Conservation (phyloP, 2,888 invertebrate genomes). For the Leptopterna dolabrata region DNA sequence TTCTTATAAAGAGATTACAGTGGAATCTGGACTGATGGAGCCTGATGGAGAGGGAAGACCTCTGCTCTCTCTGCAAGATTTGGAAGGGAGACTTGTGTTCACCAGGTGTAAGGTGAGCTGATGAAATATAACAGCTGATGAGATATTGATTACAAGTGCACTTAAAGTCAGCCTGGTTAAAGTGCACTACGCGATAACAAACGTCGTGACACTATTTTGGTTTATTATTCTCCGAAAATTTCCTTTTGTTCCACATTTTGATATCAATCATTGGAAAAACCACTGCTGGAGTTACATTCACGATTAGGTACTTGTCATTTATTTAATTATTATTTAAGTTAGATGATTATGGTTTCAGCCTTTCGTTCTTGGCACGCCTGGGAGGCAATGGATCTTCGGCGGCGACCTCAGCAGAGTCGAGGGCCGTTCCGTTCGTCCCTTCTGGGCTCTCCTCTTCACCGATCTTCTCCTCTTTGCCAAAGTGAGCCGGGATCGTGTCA, state of each 20-base stretch:
- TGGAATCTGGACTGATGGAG: conserved; percentile 87
- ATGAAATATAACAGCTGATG: too few relatives aligned
- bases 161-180: neutral
- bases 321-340: too few relatives aligned
- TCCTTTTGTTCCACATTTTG: neutral
- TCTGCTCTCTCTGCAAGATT: conserved; percentile 82
- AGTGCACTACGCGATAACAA: neutral
- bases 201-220: too few relatives aligned
- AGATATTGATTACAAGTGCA: neutral
- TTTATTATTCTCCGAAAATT: too few relatives aligned
- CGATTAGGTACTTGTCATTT: too few relatives aligned
- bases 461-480: conserved; percentile 88
- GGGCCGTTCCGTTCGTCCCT: conserved; percentile 82
- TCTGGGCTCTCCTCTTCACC: conserved; percentile 87
- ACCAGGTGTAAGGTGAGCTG: conserved; percentile 83
- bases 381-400: conserved; percentile 90
- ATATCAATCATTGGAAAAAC: neutral
- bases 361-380: conserved; percentile 84
- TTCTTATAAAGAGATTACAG: conserved; percentile 82
- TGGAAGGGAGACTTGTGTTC: conserved; percentile 88
- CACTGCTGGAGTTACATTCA: neutral
- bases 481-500: conserved; percentile 85
- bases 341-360: conserved; percentile 70
- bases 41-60: conserved; percentile 86
- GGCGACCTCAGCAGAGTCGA: conserved; percentile 86